A percentile compares a stretch with the other conserved stretches of the same genome.
Conservation (phyloP, 2,888 invertebrate species). For the Phalera bucephala region DNA sequence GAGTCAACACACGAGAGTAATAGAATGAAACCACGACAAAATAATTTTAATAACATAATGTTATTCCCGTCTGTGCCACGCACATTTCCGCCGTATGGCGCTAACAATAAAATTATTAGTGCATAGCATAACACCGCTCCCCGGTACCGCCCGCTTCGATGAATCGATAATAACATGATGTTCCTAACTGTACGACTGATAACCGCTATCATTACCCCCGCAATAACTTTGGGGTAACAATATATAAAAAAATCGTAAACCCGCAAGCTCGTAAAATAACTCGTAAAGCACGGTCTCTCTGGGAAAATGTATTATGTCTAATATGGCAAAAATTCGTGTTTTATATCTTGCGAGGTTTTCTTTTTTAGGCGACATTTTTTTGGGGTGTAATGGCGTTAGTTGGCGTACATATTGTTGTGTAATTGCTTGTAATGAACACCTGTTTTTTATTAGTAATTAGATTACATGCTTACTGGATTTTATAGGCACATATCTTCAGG, state of each 20-base stretch:
- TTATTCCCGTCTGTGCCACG: too few relatives aligned
- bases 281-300: conserved; percentile 2
- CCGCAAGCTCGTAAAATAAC: conserved; percentile 23
- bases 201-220: conserved; percentile 36
- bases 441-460: too few relatives aligned
- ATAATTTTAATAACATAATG: too few relatives aligned
- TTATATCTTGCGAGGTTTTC: conserved; percentile 23
- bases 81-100: too few relatives aligned
- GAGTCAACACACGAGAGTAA: too few relatives aligned
- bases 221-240: conserved; percentile 24
- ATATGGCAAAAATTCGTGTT: conserved; percentile 29
- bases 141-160: conserved; percentile 13
- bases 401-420: too few relatives aligned
- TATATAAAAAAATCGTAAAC: conserved; percentile 58
- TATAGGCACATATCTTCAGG: too few relatives aligned
- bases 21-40: too few relatives aligned
- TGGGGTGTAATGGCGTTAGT: conserved; percentile 11
- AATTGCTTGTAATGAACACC: too few relatives aligned
- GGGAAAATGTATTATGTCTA: conserved; percentile 26
- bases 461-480: too few relatives aligned
- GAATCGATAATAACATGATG: conserved; percentile 31
- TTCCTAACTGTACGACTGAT: conserved; percentile 23
- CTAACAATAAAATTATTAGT: conserved; percentile 26
- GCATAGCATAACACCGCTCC: conserved; percentile 14
- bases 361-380: too few relatives aligned